phyloP scores from a whole-genome alignment of 1,140 invertebrate species.

The Euura lappo region DNA sequence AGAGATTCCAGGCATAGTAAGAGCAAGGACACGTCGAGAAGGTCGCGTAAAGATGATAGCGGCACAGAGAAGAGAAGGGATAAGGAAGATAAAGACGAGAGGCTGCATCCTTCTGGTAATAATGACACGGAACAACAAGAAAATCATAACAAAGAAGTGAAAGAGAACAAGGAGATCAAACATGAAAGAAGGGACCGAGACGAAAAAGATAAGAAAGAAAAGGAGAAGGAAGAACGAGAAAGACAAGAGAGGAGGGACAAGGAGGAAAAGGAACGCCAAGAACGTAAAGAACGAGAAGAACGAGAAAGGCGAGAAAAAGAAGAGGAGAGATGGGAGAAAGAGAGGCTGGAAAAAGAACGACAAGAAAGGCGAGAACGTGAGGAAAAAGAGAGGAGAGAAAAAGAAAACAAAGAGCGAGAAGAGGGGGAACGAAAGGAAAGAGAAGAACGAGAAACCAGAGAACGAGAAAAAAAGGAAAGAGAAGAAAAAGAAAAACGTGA shows the following conservation, averaged over 20 bases:
- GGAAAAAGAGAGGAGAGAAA: constrained; percentile 35
- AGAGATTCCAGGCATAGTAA: constrained; percentile 43
- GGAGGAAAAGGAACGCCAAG: constrained; percentile 46
- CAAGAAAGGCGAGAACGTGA: constrained; percentile 29
- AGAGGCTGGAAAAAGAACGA: constrained; percentile 53
- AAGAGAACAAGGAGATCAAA: constrained; percentile 39
- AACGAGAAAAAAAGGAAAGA: constrained; percentile 29
- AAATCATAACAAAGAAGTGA: constrained; percentile 33
- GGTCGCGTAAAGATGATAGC: constrained; percentile 44
- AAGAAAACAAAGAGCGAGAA: constrained; percentile 42
- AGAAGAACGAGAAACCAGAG: constrained; percentile 22
- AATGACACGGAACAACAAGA: constrained; percentile 32
- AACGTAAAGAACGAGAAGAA: constrained; percentile 41
- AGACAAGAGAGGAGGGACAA: constrained; percentile 43
- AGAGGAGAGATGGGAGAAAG: constrained; percentile 58
- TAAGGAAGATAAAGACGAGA: constrained; percentile 48
- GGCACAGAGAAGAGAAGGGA: constrained; percentile 46
- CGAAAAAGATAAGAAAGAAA: constrained; percentile 49
- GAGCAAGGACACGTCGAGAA: constrained; percentile 41
- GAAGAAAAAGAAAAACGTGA: constrained; percentile 33
- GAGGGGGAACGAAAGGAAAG: constrained; percentile 43
- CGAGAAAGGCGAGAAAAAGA: constrained; percentile 58
- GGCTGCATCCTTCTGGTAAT: constrained; percentile 18
- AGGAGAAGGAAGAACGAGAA: constrained; percentile 36
- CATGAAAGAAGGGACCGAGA: constrained; percentile 52